phyloP scores from a whole-genome alignment of 2,113 vertebrate species.

The Meles meles region DNA sequence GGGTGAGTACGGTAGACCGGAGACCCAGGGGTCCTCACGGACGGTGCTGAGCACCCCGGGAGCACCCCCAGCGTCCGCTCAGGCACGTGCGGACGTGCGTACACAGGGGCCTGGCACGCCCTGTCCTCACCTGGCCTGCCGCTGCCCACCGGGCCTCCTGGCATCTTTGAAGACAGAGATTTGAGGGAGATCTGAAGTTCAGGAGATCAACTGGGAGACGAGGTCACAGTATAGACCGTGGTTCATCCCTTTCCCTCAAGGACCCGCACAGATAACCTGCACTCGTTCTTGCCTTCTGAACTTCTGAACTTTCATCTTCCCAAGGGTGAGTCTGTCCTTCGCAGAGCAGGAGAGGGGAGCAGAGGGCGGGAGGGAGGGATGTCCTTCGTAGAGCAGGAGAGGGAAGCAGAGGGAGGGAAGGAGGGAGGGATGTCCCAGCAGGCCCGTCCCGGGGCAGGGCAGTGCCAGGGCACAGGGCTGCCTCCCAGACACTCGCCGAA shows the following conservation, averaged over 20 bases:
- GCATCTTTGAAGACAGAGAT: neutral
- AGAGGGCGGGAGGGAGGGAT: fast-evolving
- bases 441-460: neutral
- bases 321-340: neutral
- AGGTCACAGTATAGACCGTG: neutral
- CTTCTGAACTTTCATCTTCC: neutral
- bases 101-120: fast-evolving
- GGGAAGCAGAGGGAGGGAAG: fast-evolving
- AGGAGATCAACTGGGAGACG: neutral
- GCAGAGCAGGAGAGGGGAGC: neutral
- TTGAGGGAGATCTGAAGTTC: neutral
- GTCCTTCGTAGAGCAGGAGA: neutral
- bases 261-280: fast-evolving
- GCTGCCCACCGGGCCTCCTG: neutral
- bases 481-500: neutral
- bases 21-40: neutral
- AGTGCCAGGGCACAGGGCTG: fast-evolving
- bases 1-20: fast-evolving
- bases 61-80: neutral
- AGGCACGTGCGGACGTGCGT: fast-evolving
- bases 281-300: too few species aligned
- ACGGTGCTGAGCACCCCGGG: neutral
- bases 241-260: neutral
- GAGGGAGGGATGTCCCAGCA: too few species aligned
- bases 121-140: neutral